Evolutionary conservation across 1,140 invertebrate genomes (phyloP).

Genomic region (Drosophila nikananu): DNA sequence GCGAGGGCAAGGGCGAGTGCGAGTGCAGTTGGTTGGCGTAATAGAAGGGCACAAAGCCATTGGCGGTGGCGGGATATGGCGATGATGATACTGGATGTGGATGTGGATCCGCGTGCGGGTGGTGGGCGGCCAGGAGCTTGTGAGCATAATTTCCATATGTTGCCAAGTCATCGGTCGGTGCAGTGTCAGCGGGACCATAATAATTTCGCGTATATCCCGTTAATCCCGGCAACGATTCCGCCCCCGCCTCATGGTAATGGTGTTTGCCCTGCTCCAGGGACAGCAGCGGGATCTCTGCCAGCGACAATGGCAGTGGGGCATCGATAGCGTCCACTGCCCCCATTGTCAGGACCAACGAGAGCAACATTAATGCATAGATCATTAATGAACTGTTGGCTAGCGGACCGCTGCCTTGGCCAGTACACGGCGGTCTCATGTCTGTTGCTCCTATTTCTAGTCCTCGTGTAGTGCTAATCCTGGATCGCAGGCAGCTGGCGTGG

Average conservation of each 20-base stretch:
- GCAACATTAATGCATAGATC: slow-evolving; percentile 70
- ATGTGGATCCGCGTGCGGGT: neutral
- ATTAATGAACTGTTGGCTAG: slow-evolving; percentile 61
- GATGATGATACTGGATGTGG: slow-evolving; percentile 9
- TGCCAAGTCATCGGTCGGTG: slow-evolving; percentile 61
- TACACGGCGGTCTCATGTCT: slow-evolving; percentile 32
- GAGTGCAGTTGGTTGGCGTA: slow-evolving; percentile 35
- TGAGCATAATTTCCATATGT: slow-evolving; percentile 80
- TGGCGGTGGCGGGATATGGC: slow-evolving; percentile 33
- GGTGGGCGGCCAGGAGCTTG: slow-evolving; percentile 34
- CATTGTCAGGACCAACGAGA: slow-evolving; percentile 63
- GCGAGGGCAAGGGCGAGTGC: slow-evolving; percentile 9
- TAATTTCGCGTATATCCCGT: slow-evolving; percentile 75
- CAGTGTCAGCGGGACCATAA: slow-evolving; percentile 50
- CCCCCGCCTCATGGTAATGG: slow-evolving; percentile 64
- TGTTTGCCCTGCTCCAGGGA: slow-evolving; percentile 41
- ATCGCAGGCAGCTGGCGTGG: slow-evolving; percentile 16
- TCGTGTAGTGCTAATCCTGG: slow-evolving; percentile 18
- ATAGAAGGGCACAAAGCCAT: slow-evolving; percentile 55
- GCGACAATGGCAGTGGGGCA: slow-evolving; percentile 35
- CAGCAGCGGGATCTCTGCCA: slow-evolving; percentile 17
- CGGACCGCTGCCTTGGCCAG: slow-evolving; percentile 11
- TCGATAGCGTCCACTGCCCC: slow-evolving; percentile 56
- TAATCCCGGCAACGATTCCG: slow-evolving; percentile 68
- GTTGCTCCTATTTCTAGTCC: slow-evolving; percentile 7